A percentile compares a stretch with the other conserved stretches of the same genome.
These are phyloP conservation scores for Eristalis tenax DNA, from an alignment of 2,888 invertebrate species.

Conservation along the genomic window DNA sequence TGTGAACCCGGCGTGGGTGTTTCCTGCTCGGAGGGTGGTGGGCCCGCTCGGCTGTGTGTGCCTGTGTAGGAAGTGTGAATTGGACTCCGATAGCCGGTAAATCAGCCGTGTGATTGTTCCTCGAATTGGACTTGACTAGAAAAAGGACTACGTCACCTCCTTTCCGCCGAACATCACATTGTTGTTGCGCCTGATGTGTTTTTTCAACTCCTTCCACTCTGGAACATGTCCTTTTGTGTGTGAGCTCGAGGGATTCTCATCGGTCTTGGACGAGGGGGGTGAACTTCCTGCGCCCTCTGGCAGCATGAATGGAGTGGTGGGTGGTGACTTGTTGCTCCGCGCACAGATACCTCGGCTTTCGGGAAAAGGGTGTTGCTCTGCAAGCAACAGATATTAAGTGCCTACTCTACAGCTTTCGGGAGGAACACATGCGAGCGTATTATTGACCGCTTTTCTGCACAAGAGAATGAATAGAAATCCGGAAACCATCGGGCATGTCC, in stretches of 20 bases:
- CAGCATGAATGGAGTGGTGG: conserved; percentile 6
- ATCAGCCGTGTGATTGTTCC: conserved; percentile 31
- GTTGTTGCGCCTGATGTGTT: background rate
- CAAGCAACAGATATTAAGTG: background rate
- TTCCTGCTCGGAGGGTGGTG: background rate
- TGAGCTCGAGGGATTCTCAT: background rate
- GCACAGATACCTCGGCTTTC: background rate
- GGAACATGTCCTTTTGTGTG: background rate
- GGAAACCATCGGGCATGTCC: background rate
- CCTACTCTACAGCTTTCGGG: background rate
- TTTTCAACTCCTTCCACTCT: too few relatives aligned
- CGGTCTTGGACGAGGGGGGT: background rate
- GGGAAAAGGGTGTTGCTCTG: background rate
- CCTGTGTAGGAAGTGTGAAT: background rate
- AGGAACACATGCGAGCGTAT: background rate
- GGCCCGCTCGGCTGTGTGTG: background rate
- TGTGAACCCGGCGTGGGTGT: background rate
- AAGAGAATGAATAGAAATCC: background rate
- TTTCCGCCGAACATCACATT: background rate
- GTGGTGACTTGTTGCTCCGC: conserved; percentile 42
- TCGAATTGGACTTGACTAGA: background rate
- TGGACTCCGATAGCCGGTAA: conserved; percentile 6
- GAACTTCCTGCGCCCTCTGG: background rate
- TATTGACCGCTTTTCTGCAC: background rate
- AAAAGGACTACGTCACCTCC: conserved; percentile 43